Conservation (phyloP, 2,113 vertebrate genomes). For the Falcunculus frontatus region DNA sequence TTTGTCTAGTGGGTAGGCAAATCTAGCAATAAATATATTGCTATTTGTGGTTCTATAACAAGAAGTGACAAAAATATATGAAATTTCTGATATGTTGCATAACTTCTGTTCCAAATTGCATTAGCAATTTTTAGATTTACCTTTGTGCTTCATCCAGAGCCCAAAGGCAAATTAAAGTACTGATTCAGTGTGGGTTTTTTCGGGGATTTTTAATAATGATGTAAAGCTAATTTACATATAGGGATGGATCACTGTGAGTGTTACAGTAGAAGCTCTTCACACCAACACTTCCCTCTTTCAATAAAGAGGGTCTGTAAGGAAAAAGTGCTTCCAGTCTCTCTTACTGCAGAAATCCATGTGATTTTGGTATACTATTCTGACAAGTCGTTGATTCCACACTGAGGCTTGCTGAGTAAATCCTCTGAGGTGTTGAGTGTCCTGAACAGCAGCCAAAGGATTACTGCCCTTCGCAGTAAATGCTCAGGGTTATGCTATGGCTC, state of each 20-base stretch:
- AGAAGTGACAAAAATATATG: neutral
- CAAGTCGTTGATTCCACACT: neutral
- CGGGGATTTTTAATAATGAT: neutral
- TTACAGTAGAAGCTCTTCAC: neutral
- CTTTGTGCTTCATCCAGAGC: neutral
- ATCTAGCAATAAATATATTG: neutral
- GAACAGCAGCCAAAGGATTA: neutral
- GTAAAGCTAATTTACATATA: neutral
- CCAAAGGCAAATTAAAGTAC: neutral
- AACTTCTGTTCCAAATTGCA: neutral
- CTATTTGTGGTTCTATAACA: neutral
- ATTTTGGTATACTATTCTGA: neutral
- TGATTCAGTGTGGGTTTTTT: neutral
- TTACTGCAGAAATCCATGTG: neutral
- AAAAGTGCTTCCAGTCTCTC: neutral
- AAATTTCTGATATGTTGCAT: neutral
- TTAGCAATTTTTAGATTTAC: neutral
- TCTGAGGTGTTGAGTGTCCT: neutral
- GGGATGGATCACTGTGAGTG: neutral
- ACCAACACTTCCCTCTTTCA: neutral
- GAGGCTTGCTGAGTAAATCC: neutral
- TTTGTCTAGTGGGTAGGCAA: neutral
- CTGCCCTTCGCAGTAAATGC: neutral
- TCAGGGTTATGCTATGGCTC: neutral
- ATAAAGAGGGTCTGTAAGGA: neutral